Percentiles rank a stretch among this genome's conserved stretches.
These are phyloP conservation scores for Passerina amoena DNA, from an alignment of 2,113 vertebrate species.

Conservation along the genomic window DNA sequence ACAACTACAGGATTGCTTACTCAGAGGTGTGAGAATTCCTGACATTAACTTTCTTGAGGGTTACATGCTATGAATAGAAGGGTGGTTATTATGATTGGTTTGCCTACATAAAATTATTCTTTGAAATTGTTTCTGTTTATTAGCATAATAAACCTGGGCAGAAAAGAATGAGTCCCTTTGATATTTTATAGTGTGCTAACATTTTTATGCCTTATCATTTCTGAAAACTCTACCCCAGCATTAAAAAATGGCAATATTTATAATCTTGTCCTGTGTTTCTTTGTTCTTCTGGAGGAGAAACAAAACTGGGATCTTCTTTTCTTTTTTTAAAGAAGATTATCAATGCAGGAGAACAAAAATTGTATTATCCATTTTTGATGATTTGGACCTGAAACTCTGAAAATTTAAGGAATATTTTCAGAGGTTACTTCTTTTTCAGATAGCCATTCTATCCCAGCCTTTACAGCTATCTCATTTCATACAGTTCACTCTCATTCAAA, in stretches of 20 bases:
- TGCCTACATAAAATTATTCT: background rate
- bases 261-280: background rate
- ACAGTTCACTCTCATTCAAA: background rate
- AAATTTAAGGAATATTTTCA: background rate
- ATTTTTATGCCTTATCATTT: background rate
- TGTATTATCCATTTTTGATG: background rate
- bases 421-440: background rate
- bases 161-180: background rate
- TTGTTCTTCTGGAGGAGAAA: background rate
- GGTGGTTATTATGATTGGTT: conserved; percentile 13
- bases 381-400: background rate
- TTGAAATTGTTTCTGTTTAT: background rate
- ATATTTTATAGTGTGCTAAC: background rate
- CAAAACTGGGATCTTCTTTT: background rate
- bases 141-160: background rate
- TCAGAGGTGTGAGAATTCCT: background rate
- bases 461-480: background rate
- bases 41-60: background rate
- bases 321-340: background rate
- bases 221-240: background rate
- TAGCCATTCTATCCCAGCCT: background rate
- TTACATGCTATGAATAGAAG: background rate
- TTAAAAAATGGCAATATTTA: background rate
- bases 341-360: background rate
- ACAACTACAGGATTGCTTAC: background rate